Evolutionary conservation across 2,888 invertebrate genomes (phyloP).

Genomic region (Dicyrtomina minuta): DNA sequence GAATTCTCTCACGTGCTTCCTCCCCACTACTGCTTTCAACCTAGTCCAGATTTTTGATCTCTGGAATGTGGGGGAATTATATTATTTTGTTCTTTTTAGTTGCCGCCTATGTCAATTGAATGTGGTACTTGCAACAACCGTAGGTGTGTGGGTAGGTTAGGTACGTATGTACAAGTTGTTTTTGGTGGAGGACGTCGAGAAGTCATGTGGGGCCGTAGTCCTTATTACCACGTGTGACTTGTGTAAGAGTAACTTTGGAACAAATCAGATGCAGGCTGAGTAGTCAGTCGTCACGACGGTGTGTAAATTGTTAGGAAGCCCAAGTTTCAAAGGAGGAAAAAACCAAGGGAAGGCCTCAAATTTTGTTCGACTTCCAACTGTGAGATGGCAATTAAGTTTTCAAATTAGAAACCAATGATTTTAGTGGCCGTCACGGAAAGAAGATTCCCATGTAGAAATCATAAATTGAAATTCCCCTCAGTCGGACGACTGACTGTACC

Average conservation of each 20-base stretch:
- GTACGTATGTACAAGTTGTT: too few species aligned
- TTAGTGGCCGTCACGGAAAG: conserved; percentile 18
- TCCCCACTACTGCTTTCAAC: neutral
- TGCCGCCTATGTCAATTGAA: too few species aligned
- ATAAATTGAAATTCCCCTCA: neutral
- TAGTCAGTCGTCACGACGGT: neutral
- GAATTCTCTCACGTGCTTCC: neutral
- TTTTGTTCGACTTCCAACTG: conserved; percentile 38
- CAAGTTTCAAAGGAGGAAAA: conserved; percentile 19
- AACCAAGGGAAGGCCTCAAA: conserved; percentile 24
- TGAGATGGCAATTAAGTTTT: conserved; percentile 42
- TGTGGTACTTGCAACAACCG: too few species aligned
- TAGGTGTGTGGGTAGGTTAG: too few species aligned
- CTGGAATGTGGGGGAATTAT: too few species aligned
- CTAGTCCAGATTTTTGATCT: too few species aligned
- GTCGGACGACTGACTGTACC: too few species aligned
- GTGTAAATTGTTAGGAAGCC: neutral
- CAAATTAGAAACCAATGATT: conserved; percentile 44
- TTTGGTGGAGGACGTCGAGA: too few species aligned
- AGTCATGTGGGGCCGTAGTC: too few species aligned
- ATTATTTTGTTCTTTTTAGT: too few species aligned
- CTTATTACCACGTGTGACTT: too few species aligned
- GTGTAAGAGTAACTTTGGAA: neutral
- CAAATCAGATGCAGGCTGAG: conserved; percentile 35
- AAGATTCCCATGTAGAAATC: neutral